Evolutionary conservation across 2,888 invertebrate genomes (phyloP).

Genomic region (Acheta domesticus): DNA sequence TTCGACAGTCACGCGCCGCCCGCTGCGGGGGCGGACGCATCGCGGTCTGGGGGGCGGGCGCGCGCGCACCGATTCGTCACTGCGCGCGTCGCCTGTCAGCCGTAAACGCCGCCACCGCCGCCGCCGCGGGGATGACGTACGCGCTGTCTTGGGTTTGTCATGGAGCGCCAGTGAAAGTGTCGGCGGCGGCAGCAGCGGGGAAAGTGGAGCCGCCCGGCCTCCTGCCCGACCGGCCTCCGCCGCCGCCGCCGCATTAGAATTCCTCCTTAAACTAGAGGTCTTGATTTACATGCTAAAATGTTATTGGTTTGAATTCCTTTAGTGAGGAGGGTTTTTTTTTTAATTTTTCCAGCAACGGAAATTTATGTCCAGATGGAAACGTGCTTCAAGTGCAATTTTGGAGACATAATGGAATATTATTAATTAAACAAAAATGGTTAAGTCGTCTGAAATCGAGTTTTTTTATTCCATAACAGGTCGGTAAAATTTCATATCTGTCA

Average conservation of each 20-base stretch:
- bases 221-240: neutral
- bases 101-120: neutral
- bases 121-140: neutral
- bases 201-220: neutral
- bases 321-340: neutral
- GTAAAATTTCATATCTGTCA: too few relatives aligned
- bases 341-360: neutral
- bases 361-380: neutral
- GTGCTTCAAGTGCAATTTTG: too few relatives aligned
- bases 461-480: too few relatives aligned
- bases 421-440: too few relatives aligned
- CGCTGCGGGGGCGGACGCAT: neutral
- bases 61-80: neutral
- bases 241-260: neutral
- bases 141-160: neutral
- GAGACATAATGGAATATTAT: too few relatives aligned
- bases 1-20: too few relatives aligned
- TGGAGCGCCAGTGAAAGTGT: neutral
- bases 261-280: neutral
- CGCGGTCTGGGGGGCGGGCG: neutral
- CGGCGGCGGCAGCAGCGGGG: neutral
- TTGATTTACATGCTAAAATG: neutral
- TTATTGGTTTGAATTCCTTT: neutral
- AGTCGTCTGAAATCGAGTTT: too few relatives aligned
- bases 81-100: neutral